Evolutionary conservation across 2,888 invertebrate species (phyloP).

Genomic region (Agonopterix heracliana): DNA sequence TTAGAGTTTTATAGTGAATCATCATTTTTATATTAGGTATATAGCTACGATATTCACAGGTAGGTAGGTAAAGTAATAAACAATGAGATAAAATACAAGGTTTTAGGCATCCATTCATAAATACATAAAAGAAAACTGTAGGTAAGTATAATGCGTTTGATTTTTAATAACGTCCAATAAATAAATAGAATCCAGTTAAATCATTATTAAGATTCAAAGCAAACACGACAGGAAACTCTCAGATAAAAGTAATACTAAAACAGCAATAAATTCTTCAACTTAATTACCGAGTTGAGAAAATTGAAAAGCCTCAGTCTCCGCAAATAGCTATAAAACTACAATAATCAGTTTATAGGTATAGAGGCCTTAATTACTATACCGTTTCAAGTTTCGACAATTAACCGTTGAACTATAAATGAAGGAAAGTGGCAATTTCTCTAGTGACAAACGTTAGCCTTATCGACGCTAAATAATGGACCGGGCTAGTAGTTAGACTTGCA

Average conservation of each 20-base stretch:
- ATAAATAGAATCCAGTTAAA: no score
- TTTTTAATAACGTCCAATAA: no score
- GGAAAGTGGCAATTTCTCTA: conserved; percentile 63
- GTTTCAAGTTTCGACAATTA: conserved; percentile 36
- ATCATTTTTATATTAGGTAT: no score
- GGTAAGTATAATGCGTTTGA: no score
- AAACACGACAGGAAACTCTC: no score
- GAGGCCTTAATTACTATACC: not conserved
- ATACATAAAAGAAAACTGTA: no score
- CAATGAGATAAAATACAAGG: no score
- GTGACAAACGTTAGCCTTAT: conserved; percentile 70
- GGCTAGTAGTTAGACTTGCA: conserved; percentile 69
- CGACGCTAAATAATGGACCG: conserved; percentile 67
- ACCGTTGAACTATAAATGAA: conserved; percentile 64
- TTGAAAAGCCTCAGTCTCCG: not conserved
- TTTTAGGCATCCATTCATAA: no score
- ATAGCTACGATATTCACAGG: no score
- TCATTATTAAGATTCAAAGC: no score
- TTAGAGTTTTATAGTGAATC: no score
- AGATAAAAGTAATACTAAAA: not conserved
- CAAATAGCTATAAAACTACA: not conserved
- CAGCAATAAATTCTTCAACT: not conserved
- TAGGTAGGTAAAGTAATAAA: no score
- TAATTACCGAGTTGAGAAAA: not conserved
- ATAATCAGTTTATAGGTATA: not conserved